Conservation (phyloP, 53 echinoderm and acorn worm species). For the Arbacia lixula region DNA sequence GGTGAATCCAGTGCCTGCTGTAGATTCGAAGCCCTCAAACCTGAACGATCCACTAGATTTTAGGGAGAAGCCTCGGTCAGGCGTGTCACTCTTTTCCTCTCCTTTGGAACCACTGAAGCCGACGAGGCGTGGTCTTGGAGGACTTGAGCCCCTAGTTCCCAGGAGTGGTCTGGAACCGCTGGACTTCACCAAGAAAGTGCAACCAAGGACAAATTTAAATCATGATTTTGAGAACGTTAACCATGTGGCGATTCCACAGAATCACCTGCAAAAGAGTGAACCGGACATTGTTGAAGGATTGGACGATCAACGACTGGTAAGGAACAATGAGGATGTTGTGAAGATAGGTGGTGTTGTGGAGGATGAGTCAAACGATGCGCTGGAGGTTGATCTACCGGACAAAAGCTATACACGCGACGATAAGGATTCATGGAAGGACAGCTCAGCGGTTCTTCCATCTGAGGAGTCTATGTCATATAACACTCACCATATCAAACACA, state of each 20-base stretch:
- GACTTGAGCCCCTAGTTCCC: conserved; percentile 32
- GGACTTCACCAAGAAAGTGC: neutral
- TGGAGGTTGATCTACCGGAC: neutral
- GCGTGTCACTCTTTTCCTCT: conserved; percentile 3
- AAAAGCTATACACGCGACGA: too few relatives aligned
- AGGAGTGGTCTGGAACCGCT: conserved; percentile 6
- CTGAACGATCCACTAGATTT: neutral
- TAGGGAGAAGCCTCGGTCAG: neutral
- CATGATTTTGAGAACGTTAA: neutral
- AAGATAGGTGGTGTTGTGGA: conserved; percentile 30
- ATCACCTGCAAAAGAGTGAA: too few relatives aligned
- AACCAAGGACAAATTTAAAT: neutral
- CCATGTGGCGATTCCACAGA: conserved; percentile 9
- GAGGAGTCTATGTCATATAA: neutral
- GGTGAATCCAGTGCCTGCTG: neutral
- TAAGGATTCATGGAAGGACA: too few relatives aligned
- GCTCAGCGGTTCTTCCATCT: too few relatives aligned
- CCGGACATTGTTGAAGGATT: too few relatives aligned
- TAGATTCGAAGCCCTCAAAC: neutral
- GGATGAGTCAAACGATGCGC: conserved; percentile 17
- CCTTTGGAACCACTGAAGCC: conserved; percentile 33
- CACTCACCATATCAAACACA: neutral
- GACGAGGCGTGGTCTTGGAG: conserved; percentile 12
- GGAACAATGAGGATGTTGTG: neutral
- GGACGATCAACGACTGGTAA: too few relatives aligned